phyloP scores from a whole-genome alignment of 1,140 invertebrate genomes.

The Aphelinus certus region DNA sequence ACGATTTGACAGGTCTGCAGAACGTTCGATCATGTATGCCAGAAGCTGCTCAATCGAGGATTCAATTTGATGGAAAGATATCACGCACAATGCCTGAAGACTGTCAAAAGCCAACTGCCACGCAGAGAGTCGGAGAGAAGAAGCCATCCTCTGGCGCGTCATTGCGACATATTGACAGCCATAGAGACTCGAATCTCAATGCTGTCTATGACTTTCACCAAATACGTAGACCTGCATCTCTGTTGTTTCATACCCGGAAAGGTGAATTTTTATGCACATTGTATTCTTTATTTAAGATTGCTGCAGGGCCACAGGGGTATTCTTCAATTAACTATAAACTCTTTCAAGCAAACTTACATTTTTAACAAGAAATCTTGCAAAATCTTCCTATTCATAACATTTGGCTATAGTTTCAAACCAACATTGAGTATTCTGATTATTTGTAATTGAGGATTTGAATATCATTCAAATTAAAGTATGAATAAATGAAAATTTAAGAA shows the following conservation, averaged over 20 bases:
- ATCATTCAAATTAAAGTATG: not conserved
- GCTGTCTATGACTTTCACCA: constrained; percentile 91
- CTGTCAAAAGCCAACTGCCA: constrained; percentile 84
- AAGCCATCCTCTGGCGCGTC: constrained; percentile 82
- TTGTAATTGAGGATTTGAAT: not conserved
- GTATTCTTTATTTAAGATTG: too few species aligned
- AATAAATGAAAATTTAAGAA: constrained; percentile 27
- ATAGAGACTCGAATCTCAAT: constrained; percentile 91
- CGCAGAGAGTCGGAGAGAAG: constrained; percentile 88
- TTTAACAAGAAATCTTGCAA: too few species aligned
- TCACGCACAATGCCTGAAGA: constrained; percentile 78
- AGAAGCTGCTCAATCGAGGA: constrained; percentile 81
- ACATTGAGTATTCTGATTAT: not conserved
- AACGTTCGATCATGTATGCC: constrained; percentile 79
- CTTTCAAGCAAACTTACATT: too few species aligned
- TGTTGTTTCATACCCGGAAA: constrained; percentile 95
- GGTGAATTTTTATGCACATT: constrained; percentile 62
- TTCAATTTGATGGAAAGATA: constrained; percentile 82
- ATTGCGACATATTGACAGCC: constrained; percentile 89
- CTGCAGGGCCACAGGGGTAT: too few species aligned
- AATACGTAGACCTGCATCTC: constrained; percentile 82
- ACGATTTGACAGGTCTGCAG: constrained; percentile 77
- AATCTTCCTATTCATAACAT: too few species aligned
- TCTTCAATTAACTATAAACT: too few species aligned
- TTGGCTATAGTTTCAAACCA: too few species aligned